Percentiles rank a stretch among this genome's conserved stretches.
Conservation (phyloP, 1,140 invertebrate species). For the Bombus polaris region DNA sequence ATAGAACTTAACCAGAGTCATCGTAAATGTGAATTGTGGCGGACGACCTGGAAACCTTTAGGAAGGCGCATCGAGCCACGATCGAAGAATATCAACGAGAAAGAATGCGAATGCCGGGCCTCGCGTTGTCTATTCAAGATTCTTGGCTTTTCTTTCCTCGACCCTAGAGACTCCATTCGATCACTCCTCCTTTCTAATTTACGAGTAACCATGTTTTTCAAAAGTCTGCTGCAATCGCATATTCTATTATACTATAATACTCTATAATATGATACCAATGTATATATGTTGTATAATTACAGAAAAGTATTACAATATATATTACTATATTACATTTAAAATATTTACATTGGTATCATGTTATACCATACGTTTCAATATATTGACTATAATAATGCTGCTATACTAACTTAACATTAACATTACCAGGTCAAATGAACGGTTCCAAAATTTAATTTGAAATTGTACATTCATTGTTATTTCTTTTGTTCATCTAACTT, state of each 20-base stretch:
- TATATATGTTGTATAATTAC: too few relatives aligned
- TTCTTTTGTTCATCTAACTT: too few relatives aligned
- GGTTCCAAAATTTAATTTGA: too few relatives aligned
- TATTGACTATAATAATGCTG: background rate
- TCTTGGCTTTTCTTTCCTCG: slow-evolving; percentile 32
- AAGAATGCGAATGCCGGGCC: slow-evolving; percentile 38
- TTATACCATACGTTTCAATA: background rate
- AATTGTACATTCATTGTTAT: too few relatives aligned
- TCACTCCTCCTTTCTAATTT: slow-evolving; percentile 45
- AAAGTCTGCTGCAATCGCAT: background rate
- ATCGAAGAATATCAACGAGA: slow-evolving; percentile 52
- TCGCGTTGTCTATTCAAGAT: slow-evolving; percentile 32
- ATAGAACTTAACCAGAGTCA: background rate
- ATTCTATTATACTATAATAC: background rate
- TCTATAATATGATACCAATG: background rate
- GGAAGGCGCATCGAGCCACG: slow-evolving; percentile 31
- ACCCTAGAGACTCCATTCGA: background rate
- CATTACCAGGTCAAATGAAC: too few relatives aligned
- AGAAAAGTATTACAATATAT: too few relatives aligned
- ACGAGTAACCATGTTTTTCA: background rate
- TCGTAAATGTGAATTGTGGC: slow-evolving; percentile 37
- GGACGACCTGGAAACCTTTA: slow-evolving; percentile 52
- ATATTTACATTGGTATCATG: background rate
- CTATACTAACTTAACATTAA: too few relatives aligned
- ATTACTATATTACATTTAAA: too few relatives aligned